Base-by-base conservation (phyloP, 2,113 vertebrate species). In the Penelope pileata region DNA sequence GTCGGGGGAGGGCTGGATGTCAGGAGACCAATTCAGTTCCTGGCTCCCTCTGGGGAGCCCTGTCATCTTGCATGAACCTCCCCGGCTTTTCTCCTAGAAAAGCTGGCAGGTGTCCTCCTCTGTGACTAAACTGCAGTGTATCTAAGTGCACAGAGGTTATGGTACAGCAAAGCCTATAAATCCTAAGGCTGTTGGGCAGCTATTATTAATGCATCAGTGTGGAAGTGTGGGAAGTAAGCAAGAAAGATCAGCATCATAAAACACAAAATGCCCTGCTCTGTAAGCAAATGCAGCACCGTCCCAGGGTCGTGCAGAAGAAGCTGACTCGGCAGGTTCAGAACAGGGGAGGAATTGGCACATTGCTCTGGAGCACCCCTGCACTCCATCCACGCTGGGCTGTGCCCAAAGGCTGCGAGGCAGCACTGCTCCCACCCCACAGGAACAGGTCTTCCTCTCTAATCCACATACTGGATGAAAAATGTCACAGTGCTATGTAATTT, bases 361-460 rank as follows among this genome's bases (percentile, higher is more conserved):
- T 9, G 47, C 67, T 38, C 45, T 18, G 17, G 45, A 47, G 45
- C 45, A 47, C 19, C 45, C 38, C 29, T 34, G 0, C 23, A 21
- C 66, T 59, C 23, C 11, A 9, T 43, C 74, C 4, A 1, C 26
- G 1, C 48, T 34, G 5, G 19, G 43, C 56, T 14, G 2, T 48
- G 70, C 58, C 38, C 16, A 3, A 45, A 34, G 42, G 42, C 51
- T 67, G 51, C 1, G 2, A 34, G 32, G 18, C 26, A 9, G 21
- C 1, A 0, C 2, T 13, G 42, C 36, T 67, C 60, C 62, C 54
- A n/a, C n/a, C n/a, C n/a, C n/a, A n/a, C n/a, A n/a, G n/a, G n/a
- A n/a, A n/a, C n/a, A 16, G 18, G 26, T 48, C 45, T 48, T 70
- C 51, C 58, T n/a, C 30, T 43, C 45, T n/a, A 48, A 76, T 18